Conservation (phyloP, 2,797 vertebrate species). For the Xiphorhynchus erythropygius region DNA sequence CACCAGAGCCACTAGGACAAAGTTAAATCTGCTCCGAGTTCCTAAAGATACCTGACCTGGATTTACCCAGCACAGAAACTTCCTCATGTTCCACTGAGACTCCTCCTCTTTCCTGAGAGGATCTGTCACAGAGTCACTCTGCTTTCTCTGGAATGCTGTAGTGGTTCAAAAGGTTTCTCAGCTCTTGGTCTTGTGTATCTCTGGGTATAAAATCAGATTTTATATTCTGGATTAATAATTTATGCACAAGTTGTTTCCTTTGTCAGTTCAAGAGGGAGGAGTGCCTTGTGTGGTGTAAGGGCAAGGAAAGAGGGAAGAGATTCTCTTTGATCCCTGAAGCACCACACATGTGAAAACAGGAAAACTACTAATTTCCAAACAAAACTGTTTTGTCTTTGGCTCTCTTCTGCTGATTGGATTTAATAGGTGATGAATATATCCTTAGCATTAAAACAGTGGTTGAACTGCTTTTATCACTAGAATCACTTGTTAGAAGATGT, state of each 20-base stretch:
- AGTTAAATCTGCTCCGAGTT: background rate
- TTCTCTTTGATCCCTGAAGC: background rate
- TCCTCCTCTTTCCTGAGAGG: background rate
- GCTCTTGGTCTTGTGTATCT: background rate
- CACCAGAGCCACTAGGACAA: background rate
- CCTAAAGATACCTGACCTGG: slow-evolving; percentile 3
- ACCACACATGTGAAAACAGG: background rate
- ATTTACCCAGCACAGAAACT: background rate
- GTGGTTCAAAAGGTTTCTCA: background rate
- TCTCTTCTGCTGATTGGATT: background rate
- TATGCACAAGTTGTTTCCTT: background rate
- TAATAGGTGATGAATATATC: background rate
- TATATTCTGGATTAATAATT: background rate
- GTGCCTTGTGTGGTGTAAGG: background rate
- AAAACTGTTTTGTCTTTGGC: background rate
- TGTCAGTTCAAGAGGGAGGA: background rate
- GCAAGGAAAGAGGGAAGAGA: background rate
- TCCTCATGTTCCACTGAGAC: background rate
- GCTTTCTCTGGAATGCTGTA: background rate
- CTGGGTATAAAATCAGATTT: background rate
- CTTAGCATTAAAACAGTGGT: background rate
- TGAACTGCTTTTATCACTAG: background rate
- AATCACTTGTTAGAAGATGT: background rate
- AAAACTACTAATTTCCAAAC: background rate
- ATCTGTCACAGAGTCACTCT: background rate